These are phyloP conservation scores for Phasianus colchicus DNA, from an alignment of 2,113 vertebrate genomes.

Conservation along the genomic window DNA sequence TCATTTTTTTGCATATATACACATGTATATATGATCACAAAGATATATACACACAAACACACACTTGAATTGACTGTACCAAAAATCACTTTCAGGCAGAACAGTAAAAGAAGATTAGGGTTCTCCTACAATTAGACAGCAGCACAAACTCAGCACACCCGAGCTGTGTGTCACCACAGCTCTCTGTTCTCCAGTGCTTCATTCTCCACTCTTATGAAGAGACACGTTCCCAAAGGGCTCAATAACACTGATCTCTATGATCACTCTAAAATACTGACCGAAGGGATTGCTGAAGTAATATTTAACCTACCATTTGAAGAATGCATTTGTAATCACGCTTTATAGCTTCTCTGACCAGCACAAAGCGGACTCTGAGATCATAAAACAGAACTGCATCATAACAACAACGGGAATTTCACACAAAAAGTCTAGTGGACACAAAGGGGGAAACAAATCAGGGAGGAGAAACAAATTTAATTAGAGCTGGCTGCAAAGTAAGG, in stretches of 20 bases:
- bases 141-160: neutral
- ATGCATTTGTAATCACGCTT: rapidly evolving
- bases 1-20: neutral
- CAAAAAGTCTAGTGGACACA: neutral
- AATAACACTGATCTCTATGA: neutral
- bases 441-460: neutral
- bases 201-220: neutral
- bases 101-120: neutral
- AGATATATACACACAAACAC: neutral
- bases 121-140: neutral
- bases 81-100: neutral
- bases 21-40: rapidly evolving
- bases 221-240: neutral
- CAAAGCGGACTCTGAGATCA: neutral
- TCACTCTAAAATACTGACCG: neutral
- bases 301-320: neutral
- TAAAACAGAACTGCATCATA: neutral
- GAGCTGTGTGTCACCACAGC: neutral
- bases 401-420: neutral
- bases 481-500: neutral
- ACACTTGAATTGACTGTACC: neutral
- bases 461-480: conserved; percentile 34
- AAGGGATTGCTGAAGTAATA: neutral
- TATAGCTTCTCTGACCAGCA: neutral
- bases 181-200: rapidly evolving